Evolutionary conservation across 1,140 invertebrate genomes (phyloP).

Genomic region (Drosophila carrolli): DNA sequence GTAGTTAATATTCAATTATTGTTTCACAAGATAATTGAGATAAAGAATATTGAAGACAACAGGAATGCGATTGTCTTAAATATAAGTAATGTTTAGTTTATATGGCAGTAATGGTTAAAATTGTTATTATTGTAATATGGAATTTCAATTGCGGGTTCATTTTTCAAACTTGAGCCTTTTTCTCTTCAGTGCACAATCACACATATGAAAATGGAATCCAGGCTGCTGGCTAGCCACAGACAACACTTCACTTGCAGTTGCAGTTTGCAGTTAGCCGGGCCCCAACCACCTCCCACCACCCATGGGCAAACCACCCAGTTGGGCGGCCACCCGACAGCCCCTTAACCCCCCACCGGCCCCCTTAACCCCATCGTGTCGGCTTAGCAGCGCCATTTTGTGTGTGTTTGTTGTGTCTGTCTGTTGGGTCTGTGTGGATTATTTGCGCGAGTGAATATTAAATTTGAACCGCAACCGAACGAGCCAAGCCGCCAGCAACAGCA

Average conservation of each 20-base stretch:
- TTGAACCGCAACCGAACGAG: conserved; percentile 80
- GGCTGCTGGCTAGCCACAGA: conserved; percentile 67
- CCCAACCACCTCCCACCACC: conserved; percentile 4
- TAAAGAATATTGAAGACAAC: too few species aligned
- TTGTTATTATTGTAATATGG: too few species aligned
- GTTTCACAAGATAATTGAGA: too few species aligned
- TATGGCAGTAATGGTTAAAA: too few species aligned
- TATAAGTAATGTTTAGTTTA: too few species aligned
- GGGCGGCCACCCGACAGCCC: neutral
- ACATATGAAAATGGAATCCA: conserved; percentile 38
- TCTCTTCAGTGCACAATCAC: conserved; percentile 13
- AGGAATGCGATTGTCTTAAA: too few species aligned
- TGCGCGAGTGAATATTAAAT: conserved; percentile 82
- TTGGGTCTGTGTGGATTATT: conserved; percentile 70
- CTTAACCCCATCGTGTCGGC: conserved; percentile 38
- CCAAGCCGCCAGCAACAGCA: conserved; percentile 64
- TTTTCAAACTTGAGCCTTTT: neutral
- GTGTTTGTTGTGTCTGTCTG: conserved; percentile 57
- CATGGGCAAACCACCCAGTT: neutral
- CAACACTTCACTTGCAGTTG: conserved; percentile 80
- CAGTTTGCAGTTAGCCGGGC: conserved; percentile 68
- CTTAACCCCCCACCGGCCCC: neutral
- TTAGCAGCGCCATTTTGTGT: conserved; percentile 78
- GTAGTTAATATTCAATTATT: too few species aligned
- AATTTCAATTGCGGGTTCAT: neutral